Evolutionary conservation across 2,888 invertebrate genomes (phyloP).

Genomic region (Oxycera nigricornis): DNA sequence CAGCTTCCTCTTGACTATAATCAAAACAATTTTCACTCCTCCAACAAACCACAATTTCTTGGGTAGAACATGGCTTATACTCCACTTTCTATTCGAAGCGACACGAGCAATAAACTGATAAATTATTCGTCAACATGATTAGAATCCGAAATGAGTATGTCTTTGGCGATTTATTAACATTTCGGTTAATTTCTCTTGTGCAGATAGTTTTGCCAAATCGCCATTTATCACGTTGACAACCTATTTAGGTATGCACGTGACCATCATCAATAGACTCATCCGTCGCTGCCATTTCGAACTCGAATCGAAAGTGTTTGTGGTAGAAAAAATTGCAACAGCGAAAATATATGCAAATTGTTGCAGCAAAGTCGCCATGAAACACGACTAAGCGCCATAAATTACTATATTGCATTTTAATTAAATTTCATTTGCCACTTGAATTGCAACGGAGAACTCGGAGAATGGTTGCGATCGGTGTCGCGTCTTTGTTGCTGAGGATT

Average conservation of each 20-base stretch:
- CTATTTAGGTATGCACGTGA: not conserved
- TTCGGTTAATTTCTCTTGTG: not conserved
- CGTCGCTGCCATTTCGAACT: not conserved
- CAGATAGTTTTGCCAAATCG: not conserved
- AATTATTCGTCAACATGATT: no score
- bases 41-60: no score
- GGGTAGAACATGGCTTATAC: no score
- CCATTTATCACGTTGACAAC: not conserved
- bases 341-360: not conserved
- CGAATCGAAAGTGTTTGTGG: not conserved
- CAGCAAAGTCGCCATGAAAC: not conserved
- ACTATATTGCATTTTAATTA: not conserved
- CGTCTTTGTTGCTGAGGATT: not conserved
- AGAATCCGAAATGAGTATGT: no score
- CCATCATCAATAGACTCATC: not conserved
- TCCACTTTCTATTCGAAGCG: no score
- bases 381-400: not conserved
- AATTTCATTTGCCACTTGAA: not conserved
- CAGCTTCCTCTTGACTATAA: no score
- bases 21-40: no score
- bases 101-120: no score
- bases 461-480: not conserved
- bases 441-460: not conserved
- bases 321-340: not conserved
- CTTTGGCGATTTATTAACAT: no score